Percentiles rank a stretch among this genome's conserved stretches.
phyloP scores from a whole-genome alignment of 2,888 invertebrate species.

The Lasioglossum pauxillum region DNA sequence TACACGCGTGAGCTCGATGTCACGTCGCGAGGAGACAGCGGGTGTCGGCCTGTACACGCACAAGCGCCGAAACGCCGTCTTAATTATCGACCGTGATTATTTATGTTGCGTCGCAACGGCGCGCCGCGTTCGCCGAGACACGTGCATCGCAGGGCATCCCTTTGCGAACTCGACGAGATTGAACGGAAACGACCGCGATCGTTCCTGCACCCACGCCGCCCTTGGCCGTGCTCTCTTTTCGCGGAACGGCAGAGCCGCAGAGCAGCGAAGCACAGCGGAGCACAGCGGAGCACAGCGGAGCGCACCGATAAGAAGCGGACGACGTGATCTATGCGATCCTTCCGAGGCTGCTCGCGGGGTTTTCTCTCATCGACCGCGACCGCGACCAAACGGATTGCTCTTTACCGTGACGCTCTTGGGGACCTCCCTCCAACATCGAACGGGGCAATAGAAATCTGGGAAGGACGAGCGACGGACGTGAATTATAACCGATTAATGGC shows the following conservation, averaged over 20 bases:
- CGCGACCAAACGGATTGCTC: background rate
- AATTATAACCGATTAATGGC: constrained; percentile 73
- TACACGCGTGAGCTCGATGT: constrained; percentile 72
- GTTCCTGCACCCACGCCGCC: constrained; percentile 28
- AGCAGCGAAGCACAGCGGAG: background rate
- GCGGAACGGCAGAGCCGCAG: background rate
- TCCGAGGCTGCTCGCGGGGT: background rate
- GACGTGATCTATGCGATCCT: constrained; percentile 20
- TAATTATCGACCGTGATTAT: constrained; percentile 78
- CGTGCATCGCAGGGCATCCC: constrained; percentile 21
- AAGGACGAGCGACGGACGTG: constrained; percentile 13
- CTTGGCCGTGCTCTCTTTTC: background rate
- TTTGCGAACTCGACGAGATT: constrained; percentile 13
- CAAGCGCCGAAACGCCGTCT: constrained; percentile 73
- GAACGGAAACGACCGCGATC: background rate
- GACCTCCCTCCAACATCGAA: background rate
- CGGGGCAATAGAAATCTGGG: constrained; percentile 35
- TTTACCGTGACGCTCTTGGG: background rate
- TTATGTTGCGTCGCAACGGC: constrained; percentile 65
- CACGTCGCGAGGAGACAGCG: constrained; percentile 79
- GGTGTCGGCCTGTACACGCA: constrained; percentile 74
- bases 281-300: background rate
- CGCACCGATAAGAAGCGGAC: background rate
- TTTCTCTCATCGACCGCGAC: background rate
- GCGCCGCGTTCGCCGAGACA: constrained; percentile 7